These are phyloP conservation scores for Littorina saxatilis DNA, from an alignment of 1,140 invertebrate genomes.

Conservation along the genomic window DNA sequence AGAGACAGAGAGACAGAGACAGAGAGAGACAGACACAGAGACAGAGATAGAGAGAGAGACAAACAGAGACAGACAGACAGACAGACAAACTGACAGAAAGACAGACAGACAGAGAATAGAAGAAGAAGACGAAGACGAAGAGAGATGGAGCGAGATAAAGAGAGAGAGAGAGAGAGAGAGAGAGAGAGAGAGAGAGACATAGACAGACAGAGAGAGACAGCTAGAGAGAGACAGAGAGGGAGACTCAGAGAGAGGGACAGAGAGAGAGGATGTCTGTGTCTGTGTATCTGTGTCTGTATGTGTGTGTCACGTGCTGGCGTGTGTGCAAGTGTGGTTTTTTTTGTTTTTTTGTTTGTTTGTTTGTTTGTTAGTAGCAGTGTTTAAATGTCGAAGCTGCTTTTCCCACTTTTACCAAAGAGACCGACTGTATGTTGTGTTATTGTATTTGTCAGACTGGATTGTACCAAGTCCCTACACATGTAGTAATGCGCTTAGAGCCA, in stretches of 20 bases:
- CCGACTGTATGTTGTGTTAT: too few relatives aligned
- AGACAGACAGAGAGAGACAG: not conserved
- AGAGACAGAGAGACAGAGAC: not conserved
- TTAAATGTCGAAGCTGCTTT: too few relatives aligned
- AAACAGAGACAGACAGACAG: constrained; percentile 22
- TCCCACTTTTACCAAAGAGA: too few relatives aligned
- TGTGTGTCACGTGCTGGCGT: not conserved
- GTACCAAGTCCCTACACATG: too few relatives aligned
- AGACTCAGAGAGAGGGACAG: not conserved
- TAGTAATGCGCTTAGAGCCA: too few relatives aligned
- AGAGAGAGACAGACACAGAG: constrained; percentile 6
- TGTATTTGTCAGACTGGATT: too few relatives aligned
- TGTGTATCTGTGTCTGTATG: too few relatives aligned
- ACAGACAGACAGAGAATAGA: constrained; percentile 15
- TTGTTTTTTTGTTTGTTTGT: too few relatives aligned
- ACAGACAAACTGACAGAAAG: constrained; percentile 6
- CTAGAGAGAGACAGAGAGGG: not conserved
- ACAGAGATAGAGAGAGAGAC: constrained; percentile 18
- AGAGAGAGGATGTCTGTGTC: too few relatives aligned
- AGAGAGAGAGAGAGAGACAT: not conserved
- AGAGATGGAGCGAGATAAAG: not conserved
- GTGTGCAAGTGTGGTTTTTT: too few relatives aligned
- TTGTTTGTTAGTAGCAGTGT: too few relatives aligned
- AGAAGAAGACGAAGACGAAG: not conserved
- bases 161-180: not conserved